phyloP scores from a whole-genome alignment of 2,113 vertebrate genomes.

The Pavo muticus region DNA sequence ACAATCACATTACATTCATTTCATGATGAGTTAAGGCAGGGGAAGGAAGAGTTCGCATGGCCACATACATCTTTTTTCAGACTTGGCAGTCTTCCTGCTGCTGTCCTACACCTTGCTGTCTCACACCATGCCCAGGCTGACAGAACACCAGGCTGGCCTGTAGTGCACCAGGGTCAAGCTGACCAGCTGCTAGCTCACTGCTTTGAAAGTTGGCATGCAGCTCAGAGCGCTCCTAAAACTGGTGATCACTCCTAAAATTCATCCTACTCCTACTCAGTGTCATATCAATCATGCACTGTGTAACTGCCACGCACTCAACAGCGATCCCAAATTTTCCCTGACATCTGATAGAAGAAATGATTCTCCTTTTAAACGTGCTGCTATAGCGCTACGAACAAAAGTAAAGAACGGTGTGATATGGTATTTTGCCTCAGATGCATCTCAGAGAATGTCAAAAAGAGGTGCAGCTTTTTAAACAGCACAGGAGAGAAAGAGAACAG shows the following conservation, averaged over 20 bases:
- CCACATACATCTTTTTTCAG: background rate
- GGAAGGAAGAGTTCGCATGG: background rate
- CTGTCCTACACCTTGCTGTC: background rate
- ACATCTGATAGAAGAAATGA: background rate
- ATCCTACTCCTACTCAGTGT: background rate
- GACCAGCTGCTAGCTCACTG: background rate
- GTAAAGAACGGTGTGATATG: background rate
- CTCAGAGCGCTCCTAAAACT: background rate
- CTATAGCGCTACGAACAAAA: background rate
- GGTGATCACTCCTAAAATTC: background rate
- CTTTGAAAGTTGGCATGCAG: background rate
- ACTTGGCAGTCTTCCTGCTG: background rate
- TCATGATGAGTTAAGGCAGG: background rate
- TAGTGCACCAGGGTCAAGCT: background rate
- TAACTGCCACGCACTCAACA: background rate
- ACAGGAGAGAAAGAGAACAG: background rate
- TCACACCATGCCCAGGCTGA: background rate
- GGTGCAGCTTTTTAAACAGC: background rate
- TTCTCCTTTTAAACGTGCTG: background rate
- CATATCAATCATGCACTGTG: background rate
- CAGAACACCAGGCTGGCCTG: background rate
- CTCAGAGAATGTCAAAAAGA: background rate
- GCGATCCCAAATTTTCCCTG: background rate
- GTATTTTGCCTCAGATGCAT: background rate
- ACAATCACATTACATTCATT: background rate